Percentiles rank a stretch among this genome's conserved stretches.
Conservation (phyloP, 2,113 vertebrate species). For the Percopsis transmontana region DNA sequence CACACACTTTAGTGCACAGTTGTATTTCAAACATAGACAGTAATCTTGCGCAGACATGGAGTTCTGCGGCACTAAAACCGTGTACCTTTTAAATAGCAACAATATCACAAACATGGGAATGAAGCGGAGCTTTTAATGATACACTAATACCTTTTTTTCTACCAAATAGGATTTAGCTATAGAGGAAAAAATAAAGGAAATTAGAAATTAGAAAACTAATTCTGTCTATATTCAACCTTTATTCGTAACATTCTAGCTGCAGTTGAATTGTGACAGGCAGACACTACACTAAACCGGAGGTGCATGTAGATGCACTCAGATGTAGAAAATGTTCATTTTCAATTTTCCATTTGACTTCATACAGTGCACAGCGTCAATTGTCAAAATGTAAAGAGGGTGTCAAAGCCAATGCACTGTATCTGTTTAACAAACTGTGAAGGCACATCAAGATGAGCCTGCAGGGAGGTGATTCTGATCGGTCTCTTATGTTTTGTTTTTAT, state of each 20-base stretch:
- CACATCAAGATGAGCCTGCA: slow-evolving; percentile 34
- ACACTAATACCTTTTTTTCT: no score
- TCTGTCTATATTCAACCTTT: not conserved
- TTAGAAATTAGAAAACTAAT: no score
- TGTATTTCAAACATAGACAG: no score
- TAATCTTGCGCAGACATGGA: no score
- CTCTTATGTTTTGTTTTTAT: slow-evolving; percentile 27
- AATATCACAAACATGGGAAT: no score
- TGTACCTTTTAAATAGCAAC: no score
- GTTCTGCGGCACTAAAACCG: no score
- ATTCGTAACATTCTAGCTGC: not conserved
- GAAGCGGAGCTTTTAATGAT: slow-evolving; percentile 41
- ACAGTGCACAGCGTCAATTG: slow-evolving; percentile 31
- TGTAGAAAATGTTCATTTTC: slow-evolving; percentile 58
- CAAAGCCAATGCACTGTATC: slow-evolving; percentile 21
- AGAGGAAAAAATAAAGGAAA: not conserved
- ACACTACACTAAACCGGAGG: slow-evolving; percentile 26
- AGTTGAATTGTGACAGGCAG: slow-evolving; percentile 35
- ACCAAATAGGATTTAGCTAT: no score
- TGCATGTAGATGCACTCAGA: slow-evolving; percentile 31
- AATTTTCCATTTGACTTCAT: slow-evolving; percentile 54
- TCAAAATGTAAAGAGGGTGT: slow-evolving; percentile 49
- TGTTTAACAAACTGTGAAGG: slow-evolving; percentile 27
- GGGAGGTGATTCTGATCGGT: slow-evolving; percentile 30
- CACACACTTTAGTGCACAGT: no score